Evolutionary conservation across 2,888 invertebrate genomes (phyloP), one percentile per base, ranked within the genome.

Genomic region (Leistus spinibarbis): DNA sequence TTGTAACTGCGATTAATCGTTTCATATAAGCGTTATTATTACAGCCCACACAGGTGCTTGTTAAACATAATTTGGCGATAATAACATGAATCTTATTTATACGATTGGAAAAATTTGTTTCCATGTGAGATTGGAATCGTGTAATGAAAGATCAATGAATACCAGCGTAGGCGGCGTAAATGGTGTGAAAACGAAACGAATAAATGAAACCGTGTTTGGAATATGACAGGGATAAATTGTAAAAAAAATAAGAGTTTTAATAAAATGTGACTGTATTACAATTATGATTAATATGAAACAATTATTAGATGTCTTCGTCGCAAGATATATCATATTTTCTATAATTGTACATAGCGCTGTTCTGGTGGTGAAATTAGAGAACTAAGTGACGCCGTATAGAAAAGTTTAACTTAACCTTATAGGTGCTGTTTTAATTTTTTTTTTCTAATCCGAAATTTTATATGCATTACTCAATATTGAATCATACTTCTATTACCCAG

Each of bases 41-140:
- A n/a, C 60, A 60, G 19, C 60, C 60, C 60, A 60, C 60, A 22
- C 60, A 20, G 40, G 13, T 19, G 10, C 60, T 60, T 60, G 60
- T 60, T 60, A 60, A 60, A 60, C 22, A 60, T 60, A 60, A 60
- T 60, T 60, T 60, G 60, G 19, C 60, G 16, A 60, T 60, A 60
- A 60, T 60, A 60, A 60, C 60, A 60, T 60, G 57, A 57, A 57
- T 57, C 57, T 19, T 20, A 20, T 60, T 60, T 60, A 60, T 13
- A 60, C 60, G 60, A 60, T n/a, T 19, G 22, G 22, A 60, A 60
- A 54, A 60, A 60, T 60, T 22, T 19, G 60, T 20, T 60, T 19
- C 3, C 9, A 16, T 16, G 60, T 60, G 19, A 19, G 60, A 19
- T 19, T 9, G 20, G 19, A 20, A 22, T 16, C 40, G 60, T 4